Conservation (phyloP, 2,888 invertebrate genomes). For the Drosophila monieri region DNA sequence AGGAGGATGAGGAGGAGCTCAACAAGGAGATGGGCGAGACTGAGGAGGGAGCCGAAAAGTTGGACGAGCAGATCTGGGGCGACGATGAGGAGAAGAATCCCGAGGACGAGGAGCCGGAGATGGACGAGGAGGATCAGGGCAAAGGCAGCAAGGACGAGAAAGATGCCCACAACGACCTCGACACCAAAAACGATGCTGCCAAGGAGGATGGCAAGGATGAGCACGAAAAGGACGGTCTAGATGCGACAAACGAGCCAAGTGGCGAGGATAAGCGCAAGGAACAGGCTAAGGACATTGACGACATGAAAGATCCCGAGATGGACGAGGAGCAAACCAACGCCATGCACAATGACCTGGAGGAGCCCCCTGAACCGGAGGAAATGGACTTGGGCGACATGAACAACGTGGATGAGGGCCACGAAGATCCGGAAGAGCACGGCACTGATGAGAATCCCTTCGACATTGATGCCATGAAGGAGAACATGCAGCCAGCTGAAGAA, state of each 20-base stretch:
- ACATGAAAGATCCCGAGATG: slow-evolving; percentile 91
- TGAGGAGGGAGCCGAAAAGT: slow-evolving; percentile 92
- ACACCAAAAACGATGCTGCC: slow-evolving; percentile 85
- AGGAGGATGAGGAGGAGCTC: slow-evolving; percentile 88
- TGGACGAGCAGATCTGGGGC: slow-evolving; percentile 93
- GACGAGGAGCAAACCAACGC: slow-evolving; percentile 92
- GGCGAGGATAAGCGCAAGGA: slow-evolving; percentile 82
- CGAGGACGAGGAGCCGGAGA: slow-evolving; percentile 86
- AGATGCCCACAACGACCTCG: slow-evolving; percentile 84
- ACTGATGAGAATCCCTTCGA: slow-evolving; percentile 93
- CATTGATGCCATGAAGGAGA: slow-evolving; percentile 90
- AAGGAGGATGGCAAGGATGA: slow-evolving; percentile 85
- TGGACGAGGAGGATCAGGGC: slow-evolving; percentile 86
- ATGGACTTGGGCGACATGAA: slow-evolving; percentile 95
- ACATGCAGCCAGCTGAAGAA: slow-evolving; percentile 82
- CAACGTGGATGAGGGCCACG: slow-evolving; percentile 90
- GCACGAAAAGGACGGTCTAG: slow-evolving; percentile 84
- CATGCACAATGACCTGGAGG: slow-evolving; percentile 91
- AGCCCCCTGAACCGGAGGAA: slow-evolving; percentile 92
- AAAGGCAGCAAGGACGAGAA: slow-evolving; percentile 92
- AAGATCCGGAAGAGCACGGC: slow-evolving; percentile 85
- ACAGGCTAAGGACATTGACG: slow-evolving; percentile 89
- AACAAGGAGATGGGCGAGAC: slow-evolving; percentile 99
- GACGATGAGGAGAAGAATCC: slow-evolving; percentile 91
- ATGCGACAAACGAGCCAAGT: slow-evolving; percentile 81